Evolutionary conservation across 2,113 vertebrate genomes (phyloP), one percentile per base, ranked within the genome.

Genomic region (Synchiropus splendidus): DNA sequence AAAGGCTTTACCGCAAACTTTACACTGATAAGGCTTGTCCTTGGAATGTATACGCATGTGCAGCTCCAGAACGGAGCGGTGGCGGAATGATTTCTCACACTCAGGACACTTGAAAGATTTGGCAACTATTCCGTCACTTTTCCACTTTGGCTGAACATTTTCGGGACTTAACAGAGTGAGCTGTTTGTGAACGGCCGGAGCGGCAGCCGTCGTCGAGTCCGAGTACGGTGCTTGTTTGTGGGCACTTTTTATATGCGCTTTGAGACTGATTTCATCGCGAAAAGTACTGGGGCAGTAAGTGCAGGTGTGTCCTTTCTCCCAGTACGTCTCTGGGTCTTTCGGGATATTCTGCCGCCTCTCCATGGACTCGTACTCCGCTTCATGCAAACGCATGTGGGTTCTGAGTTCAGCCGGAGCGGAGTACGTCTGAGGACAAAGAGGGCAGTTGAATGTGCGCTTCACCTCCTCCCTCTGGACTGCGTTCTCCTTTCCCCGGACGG

Each of bases 11-110:
- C 75, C 73, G 1, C 86, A 88, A 51, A 79, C 80, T 39, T 78
- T 83, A 52, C 86, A 88, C 58, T 80, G 75, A 60, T 84, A 88
- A 12, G 83, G 85, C 48, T 80, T 83, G 49, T 83, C 81, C 59
- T 78, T 80, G 48, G 78, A 78, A 72, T 88, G 86, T 61, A 84
- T 77, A 41, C 86, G 83, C 83, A 83, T 86, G 45, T 88, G 86
- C 33, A 85, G 53, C 58, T 86, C 85, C 46, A 88, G 70, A 42
- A 86, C 86, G 0, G 86, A 86, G 11, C 82, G 82, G 45, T 86
- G 83, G 34, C 80, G 83, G 63, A 88, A 88, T 2, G 61, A 50
- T 60, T 85, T 86, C 2, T 69, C 83, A 39, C 86, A 88, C 36
- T 88, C 80, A 2, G 57, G 57, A 54, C 86, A 88, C 45, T 67